Conservation (phyloP, 2,797 vertebrate species). For the Clarias pachynema region DNA sequence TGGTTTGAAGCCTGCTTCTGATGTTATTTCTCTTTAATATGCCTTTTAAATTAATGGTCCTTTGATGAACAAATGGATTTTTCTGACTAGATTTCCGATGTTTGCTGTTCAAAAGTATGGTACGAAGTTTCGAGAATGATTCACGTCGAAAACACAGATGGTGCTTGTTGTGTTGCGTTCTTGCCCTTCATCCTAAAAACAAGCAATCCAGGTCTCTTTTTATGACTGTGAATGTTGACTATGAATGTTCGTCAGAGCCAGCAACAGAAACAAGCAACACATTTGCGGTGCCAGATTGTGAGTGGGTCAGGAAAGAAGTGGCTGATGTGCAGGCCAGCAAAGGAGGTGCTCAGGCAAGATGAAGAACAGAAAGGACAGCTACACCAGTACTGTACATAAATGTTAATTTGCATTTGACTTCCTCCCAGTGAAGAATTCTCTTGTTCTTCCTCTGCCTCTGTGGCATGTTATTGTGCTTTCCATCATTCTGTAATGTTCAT, state of each 20-base stretch:
- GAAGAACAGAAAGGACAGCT: slow-evolving; percentile 23
- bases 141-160: slow-evolving; percentile 62
- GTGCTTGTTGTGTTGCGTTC: slow-evolving; percentile 55
- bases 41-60: not conserved
- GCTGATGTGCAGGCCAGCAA: slow-evolving; percentile 44
- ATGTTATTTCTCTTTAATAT: not conserved
- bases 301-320: slow-evolving; percentile 52
- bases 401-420: slow-evolving; percentile 22
- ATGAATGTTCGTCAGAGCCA: slow-evolving; percentile 49
- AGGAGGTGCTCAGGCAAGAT: slow-evolving; percentile 44
- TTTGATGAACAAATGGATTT: slow-evolving; percentile 23
- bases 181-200: slow-evolving; percentile 51
- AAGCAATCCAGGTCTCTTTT: slow-evolving; percentile 52
- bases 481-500: slow-evolving; percentile 5
- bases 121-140: slow-evolving; percentile 61
- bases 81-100: slow-evolving; percentile 50
- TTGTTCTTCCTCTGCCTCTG: not conserved
- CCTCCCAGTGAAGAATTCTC: slow-evolving; percentile 19
- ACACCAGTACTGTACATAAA: slow-evolving; percentile 34
- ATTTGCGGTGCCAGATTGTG: slow-evolving; percentile 58
- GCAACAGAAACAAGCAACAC: slow-evolving; percentile 57
- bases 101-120: slow-evolving; percentile 53
- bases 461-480: not conserved
- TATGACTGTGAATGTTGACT: slow-evolving; percentile 43
- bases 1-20: not conserved